A percentile compares a stretch with the other conserved stretches of the same genome.
Evolutionary conservation across 1,140 invertebrate species (phyloP).

Genomic region (Atta colombica): DNA sequence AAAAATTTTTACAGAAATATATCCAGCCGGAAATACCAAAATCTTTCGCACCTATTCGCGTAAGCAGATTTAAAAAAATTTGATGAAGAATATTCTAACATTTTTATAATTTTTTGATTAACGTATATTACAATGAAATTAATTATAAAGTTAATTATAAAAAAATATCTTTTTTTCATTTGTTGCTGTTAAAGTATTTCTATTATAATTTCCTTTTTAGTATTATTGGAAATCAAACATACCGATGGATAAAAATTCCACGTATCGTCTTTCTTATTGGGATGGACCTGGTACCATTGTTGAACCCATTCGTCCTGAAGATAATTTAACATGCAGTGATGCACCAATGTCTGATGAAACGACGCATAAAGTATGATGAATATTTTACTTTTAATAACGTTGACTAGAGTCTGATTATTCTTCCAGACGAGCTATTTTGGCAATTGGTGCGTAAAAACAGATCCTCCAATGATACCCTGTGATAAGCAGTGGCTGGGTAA

Average conservation of each 20-base stretch:
- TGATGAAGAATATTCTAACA: background rate
- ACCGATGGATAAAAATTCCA: conserved; percentile 87
- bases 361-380: conserved; percentile 75
- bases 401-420: background rate
- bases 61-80: conserved; percentile 72
- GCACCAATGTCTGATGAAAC: conserved; percentile 79
- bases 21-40: conserved; percentile 88
- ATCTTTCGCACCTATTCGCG: conserved; percentile 85
- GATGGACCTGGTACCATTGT: conserved; percentile 77
- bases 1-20: conserved; percentile 83
- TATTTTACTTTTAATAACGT: background rate
- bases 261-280: conserved; percentile 88
- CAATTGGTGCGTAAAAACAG: conserved; percentile 81
- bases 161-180: background rate
- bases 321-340: conserved; percentile 72
- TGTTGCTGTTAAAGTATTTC: background rate
- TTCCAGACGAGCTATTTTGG: conserved; percentile 83
- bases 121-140: background rate
- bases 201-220: conserved; percentile 59
- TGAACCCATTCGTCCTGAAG: conserved; percentile 73
- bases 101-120: background rate
- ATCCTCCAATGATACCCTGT: conserved; percentile 78
- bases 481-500: conserved; percentile 83
- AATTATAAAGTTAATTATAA: background rate
- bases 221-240: conserved; percentile 86